These are phyloP conservation scores for Mastomys coucha DNA, from an alignment of 2,113 vertebrate genomes.

Conservation along the genomic window DNA sequence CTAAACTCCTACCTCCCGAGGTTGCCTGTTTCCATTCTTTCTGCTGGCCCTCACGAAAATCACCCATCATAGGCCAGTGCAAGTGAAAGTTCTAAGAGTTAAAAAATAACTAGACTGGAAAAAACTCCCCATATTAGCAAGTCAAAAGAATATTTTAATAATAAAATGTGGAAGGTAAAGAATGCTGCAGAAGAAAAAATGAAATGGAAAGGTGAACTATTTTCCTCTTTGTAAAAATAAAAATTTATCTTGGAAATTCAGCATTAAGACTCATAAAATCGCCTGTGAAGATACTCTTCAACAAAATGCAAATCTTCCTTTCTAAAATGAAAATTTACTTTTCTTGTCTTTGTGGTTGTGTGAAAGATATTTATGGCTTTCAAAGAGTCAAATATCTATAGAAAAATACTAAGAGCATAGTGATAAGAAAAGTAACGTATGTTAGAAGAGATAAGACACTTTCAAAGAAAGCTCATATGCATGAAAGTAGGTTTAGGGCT, in stretches of 20 bases:
- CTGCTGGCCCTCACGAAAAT: neutral
- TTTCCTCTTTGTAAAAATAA: neutral
- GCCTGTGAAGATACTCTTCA: neutral
- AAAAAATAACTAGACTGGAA: constrained; percentile 13
- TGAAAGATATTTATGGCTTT: neutral
- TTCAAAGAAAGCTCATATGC: neutral
- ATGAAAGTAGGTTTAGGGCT: neutral
- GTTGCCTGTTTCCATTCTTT: too few relatives aligned
- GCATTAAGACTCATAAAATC: constrained; percentile 23
- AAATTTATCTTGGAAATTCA: neutral
- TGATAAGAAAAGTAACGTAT: neutral
- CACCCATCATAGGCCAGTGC: neutral
- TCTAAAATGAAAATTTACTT: constrained; percentile 6
- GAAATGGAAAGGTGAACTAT: neutral
- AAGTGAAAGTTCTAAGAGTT: neutral
- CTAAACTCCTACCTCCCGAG: too few relatives aligned
- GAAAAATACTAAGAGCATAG: neutral
- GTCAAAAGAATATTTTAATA: neutral
- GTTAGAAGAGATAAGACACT: neutral
- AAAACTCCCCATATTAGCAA: constrained; percentile 9
- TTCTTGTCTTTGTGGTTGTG: neutral
- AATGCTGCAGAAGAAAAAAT: neutral
- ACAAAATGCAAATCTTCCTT: neutral
- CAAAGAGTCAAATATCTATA: neutral
- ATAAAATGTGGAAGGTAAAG: neutral